Evolutionary conservation across 2,113 vertebrate species (phyloP), one percentile per base, ranked within the genome.

Genomic region (Agelaius phoeniceus): DNA sequence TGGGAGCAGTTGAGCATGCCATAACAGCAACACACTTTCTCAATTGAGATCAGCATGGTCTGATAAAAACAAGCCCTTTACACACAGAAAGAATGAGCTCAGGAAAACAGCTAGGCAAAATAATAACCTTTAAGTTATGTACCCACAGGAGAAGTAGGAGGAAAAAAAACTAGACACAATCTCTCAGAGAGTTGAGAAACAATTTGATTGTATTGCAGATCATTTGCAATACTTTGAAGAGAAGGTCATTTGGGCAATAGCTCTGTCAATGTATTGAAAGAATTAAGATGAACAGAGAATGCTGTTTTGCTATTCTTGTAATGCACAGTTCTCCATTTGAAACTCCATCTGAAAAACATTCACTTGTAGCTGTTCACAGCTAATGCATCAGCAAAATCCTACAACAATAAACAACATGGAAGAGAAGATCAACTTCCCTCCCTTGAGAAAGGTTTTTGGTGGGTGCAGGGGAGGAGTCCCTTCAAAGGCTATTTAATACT

Each of bases 401-500:
- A n/a, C 55, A 92, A 46, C 72, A 61, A 44, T 59, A 78, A 81
- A 77, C 68, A 90, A 39, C 49, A 35, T 19, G 35, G 59, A 77
- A 48, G 48, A 69, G 51, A 77, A 78, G 62, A 94, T 49, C 62
- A 91, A 22, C 49, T 35, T 71, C 33, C 33, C 9, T 83, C 48
- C n/a, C 81, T 6, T 13, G 49, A 55, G 48, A 75, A 55, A 35
- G 2, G 1, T 9, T 41, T 62, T 69, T 84, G 37, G 13, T 61
- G 52, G n/a, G 75, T 31, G 80, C 66, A 65, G 23, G 15, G 16
- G 10, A 41, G 14, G 21, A 55, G 39, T 71, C 52, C 55, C 39
- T 51, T 59, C 13, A 28, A 77, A 95, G 46, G n/a, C 67, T 76
- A 78, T 86, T 93, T 92, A 83, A 93, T 66, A 88, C 46, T 90